phyloP scores from a whole-genome alignment of 2,888 invertebrate genomes.

The Lepetodrilus schrolli region DNA sequence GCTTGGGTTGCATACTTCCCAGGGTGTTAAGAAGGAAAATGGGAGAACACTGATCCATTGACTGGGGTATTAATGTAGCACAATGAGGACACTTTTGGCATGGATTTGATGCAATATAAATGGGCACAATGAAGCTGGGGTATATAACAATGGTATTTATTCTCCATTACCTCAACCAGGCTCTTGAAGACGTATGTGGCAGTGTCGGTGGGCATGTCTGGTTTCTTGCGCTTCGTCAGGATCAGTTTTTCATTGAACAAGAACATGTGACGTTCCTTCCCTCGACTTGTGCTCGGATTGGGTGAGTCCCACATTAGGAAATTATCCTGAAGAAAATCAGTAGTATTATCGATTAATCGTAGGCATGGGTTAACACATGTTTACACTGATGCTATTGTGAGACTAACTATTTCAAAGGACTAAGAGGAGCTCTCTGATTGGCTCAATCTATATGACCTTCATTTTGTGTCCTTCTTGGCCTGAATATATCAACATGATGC shows the following conservation, averaged over 20 bases:
- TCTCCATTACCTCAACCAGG: conserved; percentile 68
- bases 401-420: no score
- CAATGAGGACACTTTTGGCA: no score
- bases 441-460: no score
- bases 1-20: no score
- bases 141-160: neutral
- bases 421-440: no score
- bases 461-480: no score
- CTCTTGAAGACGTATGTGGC: conserved; percentile 69
- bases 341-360: neutral
- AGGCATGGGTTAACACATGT: neutral
- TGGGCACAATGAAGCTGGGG: no score
- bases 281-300: conserved; percentile 54
- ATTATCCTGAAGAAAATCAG: conserved; percentile 66
- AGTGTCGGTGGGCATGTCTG: conserved; percentile 58
- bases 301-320: conserved; percentile 74
- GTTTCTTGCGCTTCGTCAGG: conserved; percentile 62
- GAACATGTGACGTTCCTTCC: conserved; percentile 73
- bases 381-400: neutral
- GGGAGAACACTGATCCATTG: no score
- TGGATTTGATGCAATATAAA: no score
- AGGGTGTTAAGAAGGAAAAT: no score
- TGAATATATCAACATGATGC: no score
- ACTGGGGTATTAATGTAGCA: no score
- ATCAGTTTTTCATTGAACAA: conserved; percentile 71